Conservation (phyloP, 2,797 vertebrate species). For the Oryzias dopingdopingensis region DNA sequence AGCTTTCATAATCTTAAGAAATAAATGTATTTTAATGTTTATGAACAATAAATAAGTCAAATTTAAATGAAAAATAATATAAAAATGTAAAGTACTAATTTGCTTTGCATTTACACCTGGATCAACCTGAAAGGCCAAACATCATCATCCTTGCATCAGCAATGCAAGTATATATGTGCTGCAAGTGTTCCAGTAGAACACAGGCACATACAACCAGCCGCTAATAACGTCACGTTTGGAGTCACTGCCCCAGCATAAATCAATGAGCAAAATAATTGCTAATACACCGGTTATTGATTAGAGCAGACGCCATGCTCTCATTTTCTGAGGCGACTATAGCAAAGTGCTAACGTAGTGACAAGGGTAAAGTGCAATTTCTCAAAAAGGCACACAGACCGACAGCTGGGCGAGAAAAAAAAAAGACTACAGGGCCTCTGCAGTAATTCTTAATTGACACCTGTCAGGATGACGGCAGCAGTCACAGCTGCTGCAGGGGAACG, state of each 20-base stretch:
- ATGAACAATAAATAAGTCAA: too few species aligned
- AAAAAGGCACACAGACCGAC: conserved; percentile 90
- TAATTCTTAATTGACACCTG: conserved; percentile 99
- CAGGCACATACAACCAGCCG: conserved; percentile 94
- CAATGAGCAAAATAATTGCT: conserved; percentile 99
- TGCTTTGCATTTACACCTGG: conserved; percentile 6
- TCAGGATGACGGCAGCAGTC: conserved; percentile 94
- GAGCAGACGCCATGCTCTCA: conserved; percentile 85
- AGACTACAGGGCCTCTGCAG: conserved; percentile 88
- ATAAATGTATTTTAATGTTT: too few species aligned
- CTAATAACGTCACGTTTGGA: conserved; percentile 95
- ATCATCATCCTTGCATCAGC: conserved; percentile 57
- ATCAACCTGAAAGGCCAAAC: conserved; percentile 44
- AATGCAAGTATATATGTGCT: conserved; percentile 9
- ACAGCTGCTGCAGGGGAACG: conserved; percentile 96
- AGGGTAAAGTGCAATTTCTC: conserved; percentile 99
- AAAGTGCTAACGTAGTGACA: conserved; percentile 97
- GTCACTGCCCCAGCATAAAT: conserved; percentile 92
- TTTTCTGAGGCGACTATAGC: conserved; percentile 87
- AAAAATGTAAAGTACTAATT: conserved; percentile 4
- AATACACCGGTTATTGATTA: conserved; percentile 99
- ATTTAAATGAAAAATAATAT: neutral
- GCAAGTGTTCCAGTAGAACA: conserved; percentile 64
- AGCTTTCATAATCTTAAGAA: too few species aligned
- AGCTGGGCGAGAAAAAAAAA: conserved; percentile 88